phyloP scores from a whole-genome alignment of 2,888 invertebrate species.

The Drosophila dives region DNA sequence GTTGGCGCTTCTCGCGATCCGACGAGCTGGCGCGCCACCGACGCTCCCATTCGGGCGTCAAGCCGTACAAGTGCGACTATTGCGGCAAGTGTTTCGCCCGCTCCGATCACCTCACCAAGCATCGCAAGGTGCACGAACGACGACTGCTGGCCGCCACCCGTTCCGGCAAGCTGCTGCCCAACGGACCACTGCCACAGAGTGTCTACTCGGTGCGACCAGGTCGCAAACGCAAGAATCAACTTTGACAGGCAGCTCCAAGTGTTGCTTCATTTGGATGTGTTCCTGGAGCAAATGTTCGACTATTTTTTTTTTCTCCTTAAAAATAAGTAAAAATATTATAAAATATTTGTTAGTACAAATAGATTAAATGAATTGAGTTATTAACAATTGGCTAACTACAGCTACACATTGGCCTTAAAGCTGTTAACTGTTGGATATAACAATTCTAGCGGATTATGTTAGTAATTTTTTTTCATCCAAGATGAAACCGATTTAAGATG shows the following conservation, averaged over 20 bases:
- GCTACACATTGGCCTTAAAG: background rate
- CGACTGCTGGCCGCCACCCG: slow-evolving; percentile 84
- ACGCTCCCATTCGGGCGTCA: slow-evolving; percentile 97
- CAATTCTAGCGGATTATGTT: background rate
- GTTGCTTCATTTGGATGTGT: background rate
- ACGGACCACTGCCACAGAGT: slow-evolving; percentile 74
- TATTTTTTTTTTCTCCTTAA: background rate
- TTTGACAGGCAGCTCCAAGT: slow-evolving; percentile 36
- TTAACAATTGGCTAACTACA: background rate
- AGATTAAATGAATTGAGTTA: background rate
- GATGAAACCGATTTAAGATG: background rate
- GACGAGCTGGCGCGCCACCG: slow-evolving; percentile 97
- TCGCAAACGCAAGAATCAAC: slow-evolving; percentile 83
- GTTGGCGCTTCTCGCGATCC: slow-evolving; percentile 97
- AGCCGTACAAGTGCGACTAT: slow-evolving; percentile 95
- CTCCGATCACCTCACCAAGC: slow-evolving; percentile 97
- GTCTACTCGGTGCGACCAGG: slow-evolving; percentile 83
- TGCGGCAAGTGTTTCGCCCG: slow-evolving; percentile 96
- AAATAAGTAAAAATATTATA: slow-evolving; percentile 1
- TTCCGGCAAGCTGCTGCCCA: slow-evolving; percentile 72
- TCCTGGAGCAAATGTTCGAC: background rate
- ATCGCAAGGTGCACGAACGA: slow-evolving; percentile 93
- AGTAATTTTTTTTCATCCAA: background rate
- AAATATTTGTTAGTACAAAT: slow-evolving; percentile 7
- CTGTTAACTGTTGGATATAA: background rate